A percentile compares a stretch with the other conserved stretches of the same genome.
These are phyloP conservation scores for Nebria brevicollis DNA, from an alignment of 2,888 invertebrate species.

Conservation along the genomic window DNA sequence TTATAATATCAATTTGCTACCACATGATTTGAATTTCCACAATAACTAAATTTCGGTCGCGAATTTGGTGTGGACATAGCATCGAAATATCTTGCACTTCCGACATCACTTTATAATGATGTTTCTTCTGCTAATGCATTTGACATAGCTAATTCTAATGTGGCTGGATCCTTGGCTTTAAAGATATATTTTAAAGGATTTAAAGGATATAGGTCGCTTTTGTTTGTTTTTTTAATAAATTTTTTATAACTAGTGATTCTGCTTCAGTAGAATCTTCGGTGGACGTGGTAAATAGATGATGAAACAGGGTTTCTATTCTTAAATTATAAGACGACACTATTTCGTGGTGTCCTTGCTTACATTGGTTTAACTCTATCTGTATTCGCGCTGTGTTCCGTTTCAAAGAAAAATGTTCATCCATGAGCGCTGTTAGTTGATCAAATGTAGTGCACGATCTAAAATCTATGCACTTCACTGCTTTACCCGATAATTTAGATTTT, in stretches of 20 bases:
- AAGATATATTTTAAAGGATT: slow-evolving; percentile 52
- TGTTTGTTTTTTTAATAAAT: slow-evolving; percentile 52
- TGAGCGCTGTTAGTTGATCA: neutral
- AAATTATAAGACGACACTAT: slow-evolving; percentile 48
- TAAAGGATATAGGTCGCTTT: slow-evolving; percentile 52
- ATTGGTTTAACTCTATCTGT: slow-evolving; percentile 49
- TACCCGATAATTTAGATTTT: no score
- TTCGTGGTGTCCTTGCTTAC: slow-evolving; percentile 49
- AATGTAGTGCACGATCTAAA: neutral
- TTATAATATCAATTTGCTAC: neutral
- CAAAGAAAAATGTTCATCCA: slow-evolving; percentile 29
- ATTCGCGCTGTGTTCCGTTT: slow-evolving; percentile 50
- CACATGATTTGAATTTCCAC: neutral
- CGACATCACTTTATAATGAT: slow-evolving; percentile 50
- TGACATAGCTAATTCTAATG: slow-evolving; percentile 52
- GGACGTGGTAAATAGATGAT: slow-evolving; percentile 49
- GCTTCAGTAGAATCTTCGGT: slow-evolving; percentile 33
- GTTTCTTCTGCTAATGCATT: slow-evolving; percentile 52
- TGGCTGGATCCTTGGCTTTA: slow-evolving; percentile 52
- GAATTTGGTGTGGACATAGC: neutral
- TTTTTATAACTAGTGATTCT: slow-evolving; percentile 49
- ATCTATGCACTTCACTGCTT: no score
- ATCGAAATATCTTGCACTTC: neutral
- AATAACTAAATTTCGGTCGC: neutral
- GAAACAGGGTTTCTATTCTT: slow-evolving; percentile 49